phyloP scores from a whole-genome alignment of 2,113 vertebrate species.

The Arothron firmamentum region DNA sequence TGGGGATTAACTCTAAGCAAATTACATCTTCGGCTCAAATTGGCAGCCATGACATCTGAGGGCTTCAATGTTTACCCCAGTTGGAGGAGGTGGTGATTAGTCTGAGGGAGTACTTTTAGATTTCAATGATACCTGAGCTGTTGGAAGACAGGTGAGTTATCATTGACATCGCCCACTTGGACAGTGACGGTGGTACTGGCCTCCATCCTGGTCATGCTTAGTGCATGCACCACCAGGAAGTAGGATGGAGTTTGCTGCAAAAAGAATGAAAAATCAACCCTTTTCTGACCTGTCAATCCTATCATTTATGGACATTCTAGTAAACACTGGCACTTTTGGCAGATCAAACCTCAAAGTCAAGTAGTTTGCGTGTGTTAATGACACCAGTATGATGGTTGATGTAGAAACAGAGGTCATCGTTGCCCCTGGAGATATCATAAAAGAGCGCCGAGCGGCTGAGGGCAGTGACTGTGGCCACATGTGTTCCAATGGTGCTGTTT shows the following conservation, averaged over 20 bases:
- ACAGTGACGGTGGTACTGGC: conserved; percentile 82
- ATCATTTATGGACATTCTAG: not conserved
- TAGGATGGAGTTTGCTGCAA: conserved; percentile 76
- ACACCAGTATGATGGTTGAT: conserved; percentile 93
- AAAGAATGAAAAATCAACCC: conserved; percentile 1
- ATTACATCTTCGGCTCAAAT: not conserved
- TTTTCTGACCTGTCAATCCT: too few species aligned
- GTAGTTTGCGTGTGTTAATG: conserved; percentile 80
- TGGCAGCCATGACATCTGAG: not conserved
- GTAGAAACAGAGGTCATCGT: conserved; percentile 78
- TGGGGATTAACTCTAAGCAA: not conserved
- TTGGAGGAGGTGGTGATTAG: too few species aligned
- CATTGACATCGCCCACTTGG: conserved; percentile 91
- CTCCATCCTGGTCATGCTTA: conserved; percentile 91
- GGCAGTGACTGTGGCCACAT: conserved; percentile 82
- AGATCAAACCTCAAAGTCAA: conserved; percentile 83
- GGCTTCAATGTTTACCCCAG: not conserved
- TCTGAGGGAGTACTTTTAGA: too few species aligned
- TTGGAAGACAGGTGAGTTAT: conserved; percentile 86
- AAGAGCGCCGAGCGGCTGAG: conserved; percentile 85
- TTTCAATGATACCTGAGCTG: conserved; percentile 75
- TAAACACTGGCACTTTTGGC: not conserved
- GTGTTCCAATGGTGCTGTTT: conserved; percentile 83
- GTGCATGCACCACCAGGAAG: conserved; percentile 80
- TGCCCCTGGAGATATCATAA: conserved; percentile 87